Percentiles rank a stretch among this genome's conserved stretches.
Conservation (phyloP, 2,113 vertebrate species). For the Pseudorhombus dupliciocellatus region DNA sequence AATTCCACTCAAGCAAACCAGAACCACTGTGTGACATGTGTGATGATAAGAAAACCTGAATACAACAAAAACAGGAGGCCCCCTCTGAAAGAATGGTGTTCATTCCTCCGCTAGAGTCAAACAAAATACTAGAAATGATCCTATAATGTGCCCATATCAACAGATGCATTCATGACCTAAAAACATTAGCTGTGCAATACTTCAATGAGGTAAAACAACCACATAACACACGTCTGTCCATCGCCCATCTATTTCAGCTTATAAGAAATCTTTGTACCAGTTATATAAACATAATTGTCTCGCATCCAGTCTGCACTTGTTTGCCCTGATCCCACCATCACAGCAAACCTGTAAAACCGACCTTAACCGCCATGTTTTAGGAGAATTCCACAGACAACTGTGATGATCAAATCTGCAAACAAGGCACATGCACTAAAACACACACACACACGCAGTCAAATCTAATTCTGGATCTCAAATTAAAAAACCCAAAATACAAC, state of each 20-base stretch:
- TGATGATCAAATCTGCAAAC: slow-evolving; percentile 14
- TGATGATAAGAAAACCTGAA: neutral
- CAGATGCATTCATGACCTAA: neutral
- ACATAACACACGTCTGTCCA: neutral
- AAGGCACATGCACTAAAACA: slow-evolving; percentile 18
- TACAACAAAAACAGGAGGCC: too few species aligned
- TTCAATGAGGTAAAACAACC: neutral
- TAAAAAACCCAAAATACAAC: slow-evolving; percentile 42
- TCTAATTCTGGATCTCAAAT: slow-evolving; percentile 33
- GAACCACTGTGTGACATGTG: neutral
- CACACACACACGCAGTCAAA: slow-evolving; percentile 11
- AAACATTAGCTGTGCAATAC: neutral
- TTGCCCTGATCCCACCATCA: neutral
- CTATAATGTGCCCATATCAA: neutral
- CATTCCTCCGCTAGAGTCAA: too few species aligned
- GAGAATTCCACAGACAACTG: neutral
- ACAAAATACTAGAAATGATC: too few species aligned
- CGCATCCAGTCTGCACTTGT: neutral
- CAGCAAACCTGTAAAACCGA: neutral
- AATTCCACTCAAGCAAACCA: slow-evolving; percentile 18
- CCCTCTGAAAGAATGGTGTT: too few species aligned
- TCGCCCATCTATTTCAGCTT: neutral
- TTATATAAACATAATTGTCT: too few species aligned
- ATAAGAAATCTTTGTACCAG: too few species aligned
- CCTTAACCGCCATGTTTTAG: neutral